Conservation (phyloP, 2,113 vertebrate species). For the Sardina pilchardus region DNA sequence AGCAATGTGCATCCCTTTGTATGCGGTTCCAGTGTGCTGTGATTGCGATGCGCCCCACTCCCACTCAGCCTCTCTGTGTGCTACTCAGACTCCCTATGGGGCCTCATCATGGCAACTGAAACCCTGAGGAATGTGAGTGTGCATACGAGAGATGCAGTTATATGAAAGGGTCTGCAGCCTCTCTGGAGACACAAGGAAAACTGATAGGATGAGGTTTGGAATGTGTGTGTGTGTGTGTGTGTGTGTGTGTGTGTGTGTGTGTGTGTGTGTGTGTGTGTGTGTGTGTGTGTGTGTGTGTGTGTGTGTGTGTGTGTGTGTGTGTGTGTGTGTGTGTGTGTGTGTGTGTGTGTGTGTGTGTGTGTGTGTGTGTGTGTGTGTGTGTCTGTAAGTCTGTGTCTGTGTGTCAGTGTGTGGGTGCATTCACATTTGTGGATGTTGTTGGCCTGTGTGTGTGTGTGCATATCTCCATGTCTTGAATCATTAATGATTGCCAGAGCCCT, state of each 20-base stretch:
- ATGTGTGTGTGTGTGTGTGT: conserved; percentile 2
- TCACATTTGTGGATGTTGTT: background rate
- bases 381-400: background rate
- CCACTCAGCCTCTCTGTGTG: background rate
- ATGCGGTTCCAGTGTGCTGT: too few species aligned
- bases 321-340: background rate
- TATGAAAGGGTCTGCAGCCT: background rate
- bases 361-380: background rate
- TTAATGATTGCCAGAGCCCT: background rate
- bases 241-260: background rate
- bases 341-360: background rate
- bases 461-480: background rate
- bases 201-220: background rate
- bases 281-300: background rate
- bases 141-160: background rate
- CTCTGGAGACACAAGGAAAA: background rate
- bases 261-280: background rate
- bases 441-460: background rate
- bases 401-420: background rate
- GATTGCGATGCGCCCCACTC: background rate
- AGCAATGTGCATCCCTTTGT: too few species aligned
- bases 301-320: background rate
- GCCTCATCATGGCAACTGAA: conserved; percentile 3
- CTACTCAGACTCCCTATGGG: background rate
- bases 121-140: background rate